These are phyloP conservation scores for Ceratina australensis DNA, from an alignment of 1,140 invertebrate genomes.

Conservation along the genomic window DNA sequence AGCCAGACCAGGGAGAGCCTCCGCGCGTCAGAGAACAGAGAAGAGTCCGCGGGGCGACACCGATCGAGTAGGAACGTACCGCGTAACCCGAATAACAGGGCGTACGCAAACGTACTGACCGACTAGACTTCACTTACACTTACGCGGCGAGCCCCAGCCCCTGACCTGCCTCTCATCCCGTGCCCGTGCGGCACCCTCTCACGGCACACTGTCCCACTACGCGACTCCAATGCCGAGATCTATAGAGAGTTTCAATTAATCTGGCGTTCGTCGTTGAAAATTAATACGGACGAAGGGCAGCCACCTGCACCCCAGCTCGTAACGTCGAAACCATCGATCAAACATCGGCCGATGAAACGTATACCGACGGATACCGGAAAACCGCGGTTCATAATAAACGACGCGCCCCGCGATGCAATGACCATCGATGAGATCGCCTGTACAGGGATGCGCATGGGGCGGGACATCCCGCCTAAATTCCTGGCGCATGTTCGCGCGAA, in stretches of 20 bases:
- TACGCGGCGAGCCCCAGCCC: conserved; percentile 54
- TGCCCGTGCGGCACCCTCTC: conserved; percentile 54
- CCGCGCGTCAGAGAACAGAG: conserved; percentile 21
- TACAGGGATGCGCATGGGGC: conserved; percentile 19
- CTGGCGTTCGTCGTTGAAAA: background rate
- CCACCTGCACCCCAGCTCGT: too few relatives aligned
- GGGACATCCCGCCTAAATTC: conserved; percentile 51
- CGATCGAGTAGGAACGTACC: conserved; percentile 10
- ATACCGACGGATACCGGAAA: too few relatives aligned
- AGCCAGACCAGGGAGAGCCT: background rate
- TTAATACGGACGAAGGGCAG: background rate
- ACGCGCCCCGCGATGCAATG: background rate
- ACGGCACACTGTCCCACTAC: conserved; percentile 51
- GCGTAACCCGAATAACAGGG: conserved; percentile 20
- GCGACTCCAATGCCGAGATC: conserved; percentile 1
- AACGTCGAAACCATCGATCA: too few relatives aligned
- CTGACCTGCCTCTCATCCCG: conserved; percentile 66
- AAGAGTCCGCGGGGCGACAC: conserved; percentile 11
- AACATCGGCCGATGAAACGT: too few relatives aligned
- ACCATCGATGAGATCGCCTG: background rate
- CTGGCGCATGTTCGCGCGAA: conserved; percentile 17
- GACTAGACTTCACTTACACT: too few relatives aligned
- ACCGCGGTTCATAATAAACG: background rate
- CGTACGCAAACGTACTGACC: conserved; percentile 60
- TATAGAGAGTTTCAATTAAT: conserved; percentile 12